phyloP scores from a whole-genome alignment of 2,113 vertebrate species.

The Cephalopterus ornatus region DNA sequence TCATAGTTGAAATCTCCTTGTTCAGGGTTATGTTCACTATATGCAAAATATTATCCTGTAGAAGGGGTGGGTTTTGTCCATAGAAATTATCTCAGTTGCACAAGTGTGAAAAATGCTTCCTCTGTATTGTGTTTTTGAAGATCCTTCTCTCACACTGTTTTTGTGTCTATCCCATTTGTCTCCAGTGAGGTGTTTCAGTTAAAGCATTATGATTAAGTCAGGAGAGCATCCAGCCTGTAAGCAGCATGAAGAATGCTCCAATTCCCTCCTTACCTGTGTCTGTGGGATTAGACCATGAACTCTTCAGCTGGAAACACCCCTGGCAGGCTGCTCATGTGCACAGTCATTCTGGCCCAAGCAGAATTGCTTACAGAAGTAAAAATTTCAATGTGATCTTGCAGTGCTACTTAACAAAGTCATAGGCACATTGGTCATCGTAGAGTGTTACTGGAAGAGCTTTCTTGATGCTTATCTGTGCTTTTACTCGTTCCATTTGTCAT shows the following conservation, averaged over 20 bases:
- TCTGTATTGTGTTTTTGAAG: not conserved
- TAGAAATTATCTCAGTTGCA: not conserved
- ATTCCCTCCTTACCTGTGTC: not conserved
- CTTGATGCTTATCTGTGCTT: not conserved
- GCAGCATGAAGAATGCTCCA: not conserved
- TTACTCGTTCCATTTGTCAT: not conserved
- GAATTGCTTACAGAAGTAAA: not conserved
- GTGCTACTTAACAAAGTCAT: not conserved
- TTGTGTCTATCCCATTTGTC: not conserved
- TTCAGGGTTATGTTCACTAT: not conserved
- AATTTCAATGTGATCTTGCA: not conserved
- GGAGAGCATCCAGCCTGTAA: not conserved
- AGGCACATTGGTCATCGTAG: not conserved
- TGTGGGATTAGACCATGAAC: not conserved
- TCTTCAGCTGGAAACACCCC: not conserved
- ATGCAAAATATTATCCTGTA: not conserved
- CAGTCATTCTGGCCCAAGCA: not conserved
- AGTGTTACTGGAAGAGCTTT: not conserved
- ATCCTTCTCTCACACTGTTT: not conserved
- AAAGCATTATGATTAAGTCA: not conserved
- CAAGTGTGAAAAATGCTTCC: not conserved
- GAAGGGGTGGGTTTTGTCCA: not conserved
- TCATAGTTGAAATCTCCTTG: not conserved
- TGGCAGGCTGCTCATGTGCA: not conserved
- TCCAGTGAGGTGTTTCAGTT: not conserved